Conservation (phyloP, 64 coral and sea anemone genomes). For the Stichodactyla helianthus region DNA sequence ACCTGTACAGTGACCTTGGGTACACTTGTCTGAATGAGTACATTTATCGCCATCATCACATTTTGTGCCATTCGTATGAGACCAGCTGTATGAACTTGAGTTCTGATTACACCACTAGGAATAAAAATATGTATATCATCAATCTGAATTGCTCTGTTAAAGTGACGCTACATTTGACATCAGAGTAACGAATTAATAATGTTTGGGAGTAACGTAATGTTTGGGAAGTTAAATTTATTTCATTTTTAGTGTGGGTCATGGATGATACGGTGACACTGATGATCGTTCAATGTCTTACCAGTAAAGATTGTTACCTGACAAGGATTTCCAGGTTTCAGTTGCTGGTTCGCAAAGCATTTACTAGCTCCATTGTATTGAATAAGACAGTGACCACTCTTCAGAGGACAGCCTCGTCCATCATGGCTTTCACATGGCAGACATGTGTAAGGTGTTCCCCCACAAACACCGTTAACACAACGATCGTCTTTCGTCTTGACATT, state of each 20-base stretch:
- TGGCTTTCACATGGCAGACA: slow-evolving; percentile 76
- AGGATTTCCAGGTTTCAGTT: slow-evolving; percentile 69
- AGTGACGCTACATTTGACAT: not conserved
- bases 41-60: slow-evolving; percentile 72
- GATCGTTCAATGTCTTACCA: not conserved
- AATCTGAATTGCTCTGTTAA: not conserved
- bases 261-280: not conserved
- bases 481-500: slow-evolving; percentile 74
- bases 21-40: slow-evolving; percentile 71
- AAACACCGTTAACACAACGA: slow-evolving; percentile 58
- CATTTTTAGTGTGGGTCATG: not conserved
- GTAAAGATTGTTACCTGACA: slow-evolving; percentile 47
- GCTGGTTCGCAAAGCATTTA: slow-evolving; percentile 59
- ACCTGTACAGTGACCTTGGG: slow-evolving; percentile 48
- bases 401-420: slow-evolving; percentile 66
- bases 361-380: slow-evolving; percentile 47
- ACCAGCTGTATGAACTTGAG: slow-evolving; percentile 41
- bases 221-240: not conserved
- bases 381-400: slow-evolving; percentile 56
- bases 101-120: slow-evolving; percentile 67
- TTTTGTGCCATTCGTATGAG: slow-evolving; percentile 37
- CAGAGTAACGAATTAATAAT: not conserved
- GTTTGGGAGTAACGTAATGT: too few species aligned
- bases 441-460: slow-evolving; percentile 63
- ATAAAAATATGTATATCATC: not conserved